Conservation (phyloP, 2,113 vertebrate genomes). For the Phylloscopus trochilus region DNA sequence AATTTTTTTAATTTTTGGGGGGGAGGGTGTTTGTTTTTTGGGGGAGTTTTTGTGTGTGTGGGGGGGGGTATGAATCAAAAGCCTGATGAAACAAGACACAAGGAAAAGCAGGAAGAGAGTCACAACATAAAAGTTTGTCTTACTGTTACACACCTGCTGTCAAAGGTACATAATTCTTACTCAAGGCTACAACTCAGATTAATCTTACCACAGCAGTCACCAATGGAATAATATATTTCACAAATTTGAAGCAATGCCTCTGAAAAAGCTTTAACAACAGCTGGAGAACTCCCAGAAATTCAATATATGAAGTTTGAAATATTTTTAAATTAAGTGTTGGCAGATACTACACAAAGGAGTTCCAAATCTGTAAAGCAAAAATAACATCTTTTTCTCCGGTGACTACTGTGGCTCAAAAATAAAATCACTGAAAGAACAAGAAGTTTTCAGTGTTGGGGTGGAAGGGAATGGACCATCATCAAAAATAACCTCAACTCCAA, state of each 20-base stretch:
- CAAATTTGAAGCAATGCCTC: background rate
- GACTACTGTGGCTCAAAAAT: background rate
- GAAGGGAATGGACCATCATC: background rate
- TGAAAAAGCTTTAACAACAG: background rate
- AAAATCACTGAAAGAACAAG: background rate
- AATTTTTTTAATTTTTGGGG: background rate
- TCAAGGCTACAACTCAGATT: background rate
- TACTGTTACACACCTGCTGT: background rate
- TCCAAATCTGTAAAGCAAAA: background rate
- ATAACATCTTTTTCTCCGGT: background rate
- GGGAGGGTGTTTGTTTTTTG: background rate
- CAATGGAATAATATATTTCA: background rate
- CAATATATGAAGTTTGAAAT: background rate
- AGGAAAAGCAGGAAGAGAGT: background rate
- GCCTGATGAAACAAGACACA: background rate
- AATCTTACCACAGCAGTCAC: background rate
- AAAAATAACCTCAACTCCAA: background rate
- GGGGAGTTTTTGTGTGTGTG: rapidly evolving
- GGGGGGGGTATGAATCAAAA: background rate
- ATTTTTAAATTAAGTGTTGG: conserved; percentile 33
- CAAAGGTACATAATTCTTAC: background rate
- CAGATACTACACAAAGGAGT: background rate
- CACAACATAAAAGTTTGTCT: background rate
- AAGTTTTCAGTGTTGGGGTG: background rate
- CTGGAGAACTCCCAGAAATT: conserved; percentile 1